Evolutionary conservation across 2,797 vertebrate species (phyloP), one percentile per base, ranked within the genome.

Genomic region (Rousettus madagascariensis): DNA sequence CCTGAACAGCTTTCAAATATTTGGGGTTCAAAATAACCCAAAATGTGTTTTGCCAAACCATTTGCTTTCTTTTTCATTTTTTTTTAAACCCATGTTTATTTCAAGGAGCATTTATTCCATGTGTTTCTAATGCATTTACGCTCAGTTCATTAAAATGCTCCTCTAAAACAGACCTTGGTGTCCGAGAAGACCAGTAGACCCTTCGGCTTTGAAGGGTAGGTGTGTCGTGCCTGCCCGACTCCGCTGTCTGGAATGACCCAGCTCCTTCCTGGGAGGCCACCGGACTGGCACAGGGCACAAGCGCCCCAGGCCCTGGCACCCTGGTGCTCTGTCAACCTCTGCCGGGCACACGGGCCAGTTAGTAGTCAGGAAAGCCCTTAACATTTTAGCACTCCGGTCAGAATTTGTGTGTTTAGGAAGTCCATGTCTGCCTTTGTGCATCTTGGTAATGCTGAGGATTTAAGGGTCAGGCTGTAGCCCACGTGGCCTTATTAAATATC

Each of bases 31-130:
- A 86, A 91, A 93, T 96, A 95, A 74, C 77, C 90, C 94, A 55
- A 95, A 95, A 94, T 84, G 57, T 55, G 71, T 94, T 95, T 92
- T 96, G 93, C 93, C 90, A 92, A 95, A 94, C 90, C 68, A 90
- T 97, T 97, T 96, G 78, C 88, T 97, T 97, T 96, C 90, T 79
- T 96, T 84, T 94, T 95, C 86, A 57, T 96, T 96, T 90, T 80
- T 93, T 71, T 94, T 95, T 53, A 4, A 97, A 89, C 59, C 93
- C 66, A 33, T 97, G 78, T 97, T 97, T 97, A 96, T 94, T 97
- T 96, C 92, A 95, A 96, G 94, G 61, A 86, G 78, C 92, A 95
- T 94, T 93, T 84, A 96, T 87, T 82, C 91, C 97, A 95, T 97
- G 92, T 97, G 96, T 97, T 97, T 94, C 89, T 93, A 96, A 97